Conservation (phyloP, 2,113 vertebrate genomes). For the Hippopotamus amphibius region DNA sequence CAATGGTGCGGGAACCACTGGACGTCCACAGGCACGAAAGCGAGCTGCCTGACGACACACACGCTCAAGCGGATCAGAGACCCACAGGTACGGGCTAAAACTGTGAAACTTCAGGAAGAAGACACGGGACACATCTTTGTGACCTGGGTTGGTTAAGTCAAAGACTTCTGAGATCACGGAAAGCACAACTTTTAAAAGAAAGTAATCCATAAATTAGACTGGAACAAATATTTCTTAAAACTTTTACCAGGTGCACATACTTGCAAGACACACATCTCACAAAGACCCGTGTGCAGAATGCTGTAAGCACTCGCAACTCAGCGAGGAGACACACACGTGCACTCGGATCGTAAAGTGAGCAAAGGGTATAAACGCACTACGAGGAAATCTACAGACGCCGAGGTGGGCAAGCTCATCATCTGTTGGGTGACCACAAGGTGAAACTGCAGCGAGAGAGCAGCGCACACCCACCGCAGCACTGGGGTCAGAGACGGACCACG, state of each 20-base stretch:
- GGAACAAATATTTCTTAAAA: neutral
- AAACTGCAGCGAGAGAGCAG: neutral
- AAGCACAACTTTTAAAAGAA: neutral
- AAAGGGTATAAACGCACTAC: neutral
- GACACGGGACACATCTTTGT: neutral
- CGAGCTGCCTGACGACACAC: neutral
- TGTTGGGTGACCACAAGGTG: neutral
- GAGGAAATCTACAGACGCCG: neutral
- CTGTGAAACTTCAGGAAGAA: neutral
- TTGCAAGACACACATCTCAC: neutral
- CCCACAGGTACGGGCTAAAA: rapidly evolving
- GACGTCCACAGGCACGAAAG: rapidly evolving
- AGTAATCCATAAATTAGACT: neutral
- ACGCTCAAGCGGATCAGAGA: no score
- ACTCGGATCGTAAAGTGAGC: neutral
- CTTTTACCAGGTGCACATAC: neutral
- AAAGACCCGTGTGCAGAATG: neutral
- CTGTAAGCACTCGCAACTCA: neutral
- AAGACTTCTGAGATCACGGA: neutral
- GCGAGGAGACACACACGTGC: neutral
- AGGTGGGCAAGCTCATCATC: neutral
- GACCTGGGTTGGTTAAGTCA: neutral
- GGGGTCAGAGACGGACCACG: neutral
- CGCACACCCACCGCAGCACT: rapidly evolving
- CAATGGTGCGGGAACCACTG: neutral